Conservation (phyloP, 2,113 vertebrate genomes). For the Psittacara wagleri region DNA sequence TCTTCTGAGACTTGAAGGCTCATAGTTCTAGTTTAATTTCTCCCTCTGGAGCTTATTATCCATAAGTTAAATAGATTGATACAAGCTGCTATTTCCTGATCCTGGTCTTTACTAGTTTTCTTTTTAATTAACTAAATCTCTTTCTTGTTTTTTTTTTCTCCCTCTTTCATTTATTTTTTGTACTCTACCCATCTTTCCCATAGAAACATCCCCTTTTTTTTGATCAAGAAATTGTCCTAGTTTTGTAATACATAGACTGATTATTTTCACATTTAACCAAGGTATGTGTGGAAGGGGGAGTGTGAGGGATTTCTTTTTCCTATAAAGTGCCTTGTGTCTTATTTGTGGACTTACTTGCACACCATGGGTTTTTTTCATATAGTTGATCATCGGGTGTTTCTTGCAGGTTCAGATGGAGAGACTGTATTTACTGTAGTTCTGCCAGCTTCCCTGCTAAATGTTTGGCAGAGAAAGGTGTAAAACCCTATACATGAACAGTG, state of each 20-base stretch:
- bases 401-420: conserved; percentile 15
- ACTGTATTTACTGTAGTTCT: neutral
- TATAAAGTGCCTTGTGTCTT: neutral
- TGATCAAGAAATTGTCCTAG: neutral
- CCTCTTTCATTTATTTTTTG: neutral
- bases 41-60: conserved; percentile 51
- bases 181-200: neutral
- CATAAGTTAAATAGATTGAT: conserved; percentile 15
- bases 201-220: neutral
- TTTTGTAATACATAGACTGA: neutral
- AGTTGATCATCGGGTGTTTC: neutral
- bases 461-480: conserved; percentile 32
- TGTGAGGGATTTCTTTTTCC: neutral
- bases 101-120: neutral
- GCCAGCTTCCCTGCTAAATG: conserved; percentile 38
- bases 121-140: neutral
- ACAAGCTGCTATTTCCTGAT: conserved; percentile 25
- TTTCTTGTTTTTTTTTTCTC: neutral
- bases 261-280: neutral
- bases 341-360: neutral
- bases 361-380: neutral
- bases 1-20: conserved; percentile 14
- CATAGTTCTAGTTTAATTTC: conserved; percentile 30
- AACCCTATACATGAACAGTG: neutral
- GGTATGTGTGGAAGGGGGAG: neutral